Evolutionary conservation across 2,797 vertebrate genomes (phyloP).

Genomic region (Alcedo quadribrachys): DNA sequence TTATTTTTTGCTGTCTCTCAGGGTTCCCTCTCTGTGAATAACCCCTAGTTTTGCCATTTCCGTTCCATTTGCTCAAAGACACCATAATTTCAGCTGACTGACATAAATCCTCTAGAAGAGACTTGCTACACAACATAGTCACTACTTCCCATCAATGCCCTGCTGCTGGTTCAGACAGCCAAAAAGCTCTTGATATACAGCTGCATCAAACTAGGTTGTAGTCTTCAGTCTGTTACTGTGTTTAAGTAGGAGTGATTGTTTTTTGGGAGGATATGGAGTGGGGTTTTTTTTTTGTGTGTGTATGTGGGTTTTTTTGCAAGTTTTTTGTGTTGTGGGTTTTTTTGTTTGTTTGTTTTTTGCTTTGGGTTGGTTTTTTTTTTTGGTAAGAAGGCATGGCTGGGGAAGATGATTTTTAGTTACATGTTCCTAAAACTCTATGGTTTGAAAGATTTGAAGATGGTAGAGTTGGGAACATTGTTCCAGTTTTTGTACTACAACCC

Average conservation of each 20-base stretch:
- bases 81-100: background rate
- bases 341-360: background rate
- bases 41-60: background rate
- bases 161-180: background rate
- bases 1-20: background rate
- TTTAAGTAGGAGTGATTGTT: background rate
- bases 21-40: background rate
- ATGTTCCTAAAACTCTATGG: background rate
- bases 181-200: background rate
- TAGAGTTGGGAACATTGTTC: background rate
- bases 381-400: background rate
- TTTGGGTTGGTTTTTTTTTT: too few species aligned
- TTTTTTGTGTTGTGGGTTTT: background rate
- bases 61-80: background rate
- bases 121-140: background rate
- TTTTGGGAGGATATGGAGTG: background rate
- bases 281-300: too few species aligned
- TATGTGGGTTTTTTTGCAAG: too few species aligned
- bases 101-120: background rate
- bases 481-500: background rate
- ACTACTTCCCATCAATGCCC: background rate
- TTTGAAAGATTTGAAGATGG: background rate
- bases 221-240: background rate
- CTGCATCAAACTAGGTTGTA: background rate
- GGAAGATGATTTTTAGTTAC: background rate